Evolutionary conservation across 2,113 vertebrate species (phyloP).

Genomic region (Tupaia chinensis): DNA sequence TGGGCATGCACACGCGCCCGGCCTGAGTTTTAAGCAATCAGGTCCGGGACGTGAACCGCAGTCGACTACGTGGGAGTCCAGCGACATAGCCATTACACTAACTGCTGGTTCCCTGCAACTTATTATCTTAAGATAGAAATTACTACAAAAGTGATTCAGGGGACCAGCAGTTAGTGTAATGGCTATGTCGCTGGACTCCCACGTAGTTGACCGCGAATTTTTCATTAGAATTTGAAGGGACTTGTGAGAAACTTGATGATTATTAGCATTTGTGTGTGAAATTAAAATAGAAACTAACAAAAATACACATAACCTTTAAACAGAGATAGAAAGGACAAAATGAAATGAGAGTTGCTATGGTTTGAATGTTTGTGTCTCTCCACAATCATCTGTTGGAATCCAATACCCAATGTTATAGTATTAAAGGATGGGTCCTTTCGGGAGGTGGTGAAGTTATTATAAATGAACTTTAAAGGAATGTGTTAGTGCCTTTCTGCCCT

Average conservation of each 20-base stretch:
- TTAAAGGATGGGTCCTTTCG: too few species aligned
- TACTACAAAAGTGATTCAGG: accelerated
- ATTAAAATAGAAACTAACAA: background rate
- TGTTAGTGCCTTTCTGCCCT: background rate
- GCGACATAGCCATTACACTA: too few species aligned
- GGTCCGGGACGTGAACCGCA: too few species aligned
- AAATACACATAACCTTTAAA: background rate
- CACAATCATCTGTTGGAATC: too few species aligned
- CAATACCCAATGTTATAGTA: background rate
- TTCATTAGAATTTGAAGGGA: background rate
- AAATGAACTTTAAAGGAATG: background rate
- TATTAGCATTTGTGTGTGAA: background rate
- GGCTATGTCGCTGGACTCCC: too few species aligned
- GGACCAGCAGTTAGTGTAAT: too few species aligned
- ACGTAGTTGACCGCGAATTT: too few species aligned
- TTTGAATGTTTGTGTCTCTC: background rate
- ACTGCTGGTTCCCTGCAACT: too few species aligned
- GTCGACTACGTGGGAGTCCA: too few species aligned
- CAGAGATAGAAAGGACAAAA: background rate
- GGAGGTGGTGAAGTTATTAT: accelerated
- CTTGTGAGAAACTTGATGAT: accelerated
- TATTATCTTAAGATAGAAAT: background rate
- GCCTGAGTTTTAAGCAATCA: too few species aligned
- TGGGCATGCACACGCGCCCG: too few species aligned
- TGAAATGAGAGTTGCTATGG: background rate